Conservation (phyloP, 2,797 vertebrate genomes). For the Oreortyx pictus region DNA sequence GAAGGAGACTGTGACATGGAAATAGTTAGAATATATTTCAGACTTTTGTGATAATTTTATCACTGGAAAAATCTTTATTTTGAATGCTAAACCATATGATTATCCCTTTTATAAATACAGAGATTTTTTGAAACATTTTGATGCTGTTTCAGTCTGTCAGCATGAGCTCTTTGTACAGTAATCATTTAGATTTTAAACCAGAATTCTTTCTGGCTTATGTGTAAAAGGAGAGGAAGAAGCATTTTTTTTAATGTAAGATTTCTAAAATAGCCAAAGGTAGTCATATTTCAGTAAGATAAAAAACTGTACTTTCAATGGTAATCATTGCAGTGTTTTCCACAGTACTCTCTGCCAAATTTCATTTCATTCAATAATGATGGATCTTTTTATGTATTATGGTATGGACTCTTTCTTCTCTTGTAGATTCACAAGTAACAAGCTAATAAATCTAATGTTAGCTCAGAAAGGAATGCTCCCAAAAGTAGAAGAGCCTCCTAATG, state of each 20-base stretch:
- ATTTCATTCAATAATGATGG: not conserved
- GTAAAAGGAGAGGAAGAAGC: not conserved
- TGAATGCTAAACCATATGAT: not conserved
- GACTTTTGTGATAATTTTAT: not conserved
- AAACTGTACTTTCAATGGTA: not conserved
- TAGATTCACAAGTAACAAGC: not conserved
- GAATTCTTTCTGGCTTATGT: too few relatives aligned
- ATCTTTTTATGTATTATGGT: not conserved
- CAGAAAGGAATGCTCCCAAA: not conserved
- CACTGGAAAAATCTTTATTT: not conserved
- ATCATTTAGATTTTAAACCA: not conserved
- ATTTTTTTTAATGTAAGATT: not conserved
- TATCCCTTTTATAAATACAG: not conserved
- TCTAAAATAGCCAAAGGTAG: not conserved
- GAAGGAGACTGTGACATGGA: not conserved
- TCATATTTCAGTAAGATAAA: not conserved
- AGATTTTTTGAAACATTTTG: not conserved
- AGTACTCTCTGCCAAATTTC: not conserved
- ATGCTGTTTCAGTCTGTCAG: not conserved
- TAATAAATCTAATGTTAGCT: not conserved
- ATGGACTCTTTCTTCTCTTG: not conserved
- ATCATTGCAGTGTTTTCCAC: not conserved
- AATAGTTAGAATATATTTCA: not conserved
- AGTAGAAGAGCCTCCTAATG: not conserved
- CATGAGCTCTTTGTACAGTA: not conserved